phyloP scores from a whole-genome alignment of 2,888 invertebrate species.

The Caenorhabditis sp. region DNA sequence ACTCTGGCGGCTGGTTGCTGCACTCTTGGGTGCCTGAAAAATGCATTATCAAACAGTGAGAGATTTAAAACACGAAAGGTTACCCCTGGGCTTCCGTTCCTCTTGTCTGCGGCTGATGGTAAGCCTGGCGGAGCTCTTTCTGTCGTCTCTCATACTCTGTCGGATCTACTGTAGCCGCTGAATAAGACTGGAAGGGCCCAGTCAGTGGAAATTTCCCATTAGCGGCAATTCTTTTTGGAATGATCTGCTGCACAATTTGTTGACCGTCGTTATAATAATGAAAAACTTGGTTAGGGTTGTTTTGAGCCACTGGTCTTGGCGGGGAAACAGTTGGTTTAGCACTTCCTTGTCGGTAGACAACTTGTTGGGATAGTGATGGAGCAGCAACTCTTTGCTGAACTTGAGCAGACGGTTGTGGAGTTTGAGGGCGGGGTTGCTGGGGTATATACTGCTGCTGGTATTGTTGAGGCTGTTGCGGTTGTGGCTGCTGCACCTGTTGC shows the following conservation, averaged over 20 bases:
- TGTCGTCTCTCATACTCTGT: conserved; percentile 48
- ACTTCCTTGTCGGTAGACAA: conserved; percentile 33
- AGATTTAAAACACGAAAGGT: too few species aligned
- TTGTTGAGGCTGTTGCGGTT: conserved; percentile 10
- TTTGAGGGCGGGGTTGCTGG: conserved; percentile 7
- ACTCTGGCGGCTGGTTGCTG: conserved; percentile 14
- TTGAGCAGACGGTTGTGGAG: neutral
- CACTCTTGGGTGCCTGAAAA: neutral
- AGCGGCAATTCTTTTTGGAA: conserved; percentile 50
- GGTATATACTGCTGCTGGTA: neutral
- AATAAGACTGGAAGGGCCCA: conserved; percentile 55
- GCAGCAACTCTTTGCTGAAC: conserved; percentile 12
- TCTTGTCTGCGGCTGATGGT: conserved; percentile 38
- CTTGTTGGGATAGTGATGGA: conserved; percentile 14
- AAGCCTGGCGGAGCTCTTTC: conserved; percentile 43
- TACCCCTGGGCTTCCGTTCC: neutral
- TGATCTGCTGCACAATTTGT: conserved; percentile 57
- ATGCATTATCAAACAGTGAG: too few species aligned
- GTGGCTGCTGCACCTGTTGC: conserved; percentile 22
- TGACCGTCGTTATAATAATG: conserved; percentile 62
- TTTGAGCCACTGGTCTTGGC: neutral
- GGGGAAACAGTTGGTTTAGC: conserved; percentile 23
- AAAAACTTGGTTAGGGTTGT: conserved; percentile 53
- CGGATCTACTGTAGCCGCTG: conserved; percentile 6
- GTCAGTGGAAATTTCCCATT: conserved; percentile 47